Evolutionary conservation across 1,140 invertebrate genomes (phyloP), one percentile per base, ranked within the genome.

Genomic region (Olivierus martensii): DNA sequence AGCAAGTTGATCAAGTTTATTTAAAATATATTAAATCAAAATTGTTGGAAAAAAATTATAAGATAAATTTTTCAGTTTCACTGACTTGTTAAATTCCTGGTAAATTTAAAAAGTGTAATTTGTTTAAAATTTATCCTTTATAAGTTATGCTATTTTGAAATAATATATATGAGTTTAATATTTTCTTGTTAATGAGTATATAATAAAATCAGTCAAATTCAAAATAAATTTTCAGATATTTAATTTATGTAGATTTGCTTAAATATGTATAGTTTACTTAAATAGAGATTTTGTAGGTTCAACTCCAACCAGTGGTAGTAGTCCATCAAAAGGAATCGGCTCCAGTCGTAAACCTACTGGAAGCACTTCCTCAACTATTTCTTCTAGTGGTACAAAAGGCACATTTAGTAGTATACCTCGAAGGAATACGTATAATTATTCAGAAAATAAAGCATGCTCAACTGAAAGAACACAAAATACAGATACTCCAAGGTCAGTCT

Each of bases 371-470:
- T 42, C 58, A 28, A 28, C 51, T 37, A 28, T 28, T 28, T 28
- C 28, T 6, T 53, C 56, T 14, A 47, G 53, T 42, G 51, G 47
- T 52, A 35, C 48, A 47, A 58, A 57, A 46, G 53, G 48, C 10
- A 63, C 55, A 17, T 51, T 61, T 18, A 58, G 61, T 43, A 60
- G 61, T 45, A 62, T 64, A 50, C 63, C 63, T 14, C 37, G 63
- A 47, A 53, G 63, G 42, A 64, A 60, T 42, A 64, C 63, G 42
- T 62, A 62, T 36, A 62, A 62, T 50, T 59, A 64, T 54, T 47
- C 61, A 62, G 81, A 84, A 58, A 68, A 73, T 61, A 82, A 77
- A 28, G 28, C 28, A 28, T 28, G 28, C 28, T 28, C 28, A 28
- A 28, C 28, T 28, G 28, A 43, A 63, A 73, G 12, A 69, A 70